phyloP scores from a whole-genome alignment of 2,797 vertebrate genomes.

The Pantherophis vulpinus region DNA sequence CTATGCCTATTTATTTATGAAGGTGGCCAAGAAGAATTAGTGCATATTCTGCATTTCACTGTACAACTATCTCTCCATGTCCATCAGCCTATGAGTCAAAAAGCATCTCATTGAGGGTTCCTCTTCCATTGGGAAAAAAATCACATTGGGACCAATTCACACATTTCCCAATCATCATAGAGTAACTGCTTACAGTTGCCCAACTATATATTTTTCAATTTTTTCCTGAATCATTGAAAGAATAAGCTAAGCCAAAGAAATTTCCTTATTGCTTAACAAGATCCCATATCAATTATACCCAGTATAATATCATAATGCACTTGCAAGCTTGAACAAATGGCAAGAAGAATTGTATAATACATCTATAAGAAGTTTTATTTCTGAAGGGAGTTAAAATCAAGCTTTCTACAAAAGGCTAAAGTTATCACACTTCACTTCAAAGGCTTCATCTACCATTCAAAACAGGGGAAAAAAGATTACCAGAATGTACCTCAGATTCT shows the following conservation, averaged over 20 bases:
- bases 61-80: neutral
- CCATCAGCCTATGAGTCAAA: neutral
- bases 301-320: neutral
- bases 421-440: constrained; percentile 34
- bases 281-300: neutral
- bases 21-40: neutral
- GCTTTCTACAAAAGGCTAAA: constrained; percentile 29
- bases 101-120: neutral
- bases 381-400: constrained; percentile 30
- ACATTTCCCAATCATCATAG: neutral
- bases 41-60: neutral
- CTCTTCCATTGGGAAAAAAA: neutral
- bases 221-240: neutral
- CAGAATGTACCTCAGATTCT: neutral
- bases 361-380: constrained; percentile 2
- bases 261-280: neutral
- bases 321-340: neutral
- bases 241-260: neutral
- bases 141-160: no score
- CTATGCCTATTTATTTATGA: neutral
- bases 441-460: constrained; percentile 36
- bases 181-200: neutral
- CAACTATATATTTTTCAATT: neutral
- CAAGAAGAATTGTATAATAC: constrained; percentile 28
- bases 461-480: constrained; percentile 9